These are phyloP conservation scores for Porphyrio hochstetteri DNA, from an alignment of 2,113 vertebrate genomes.

Conservation along the genomic window DNA sequence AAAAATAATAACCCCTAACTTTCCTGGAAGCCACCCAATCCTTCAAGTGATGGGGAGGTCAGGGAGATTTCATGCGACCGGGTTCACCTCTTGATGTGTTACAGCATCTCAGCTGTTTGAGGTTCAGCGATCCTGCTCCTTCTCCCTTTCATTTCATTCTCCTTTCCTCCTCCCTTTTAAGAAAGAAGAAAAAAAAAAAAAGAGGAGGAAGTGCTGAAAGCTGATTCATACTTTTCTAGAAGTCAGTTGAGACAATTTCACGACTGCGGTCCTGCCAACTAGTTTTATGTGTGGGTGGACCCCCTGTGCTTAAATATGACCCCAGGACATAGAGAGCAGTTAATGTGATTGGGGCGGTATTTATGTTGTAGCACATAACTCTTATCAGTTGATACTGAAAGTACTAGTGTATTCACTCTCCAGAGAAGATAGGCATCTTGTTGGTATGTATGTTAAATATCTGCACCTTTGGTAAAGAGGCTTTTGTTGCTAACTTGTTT, in stretches of 20 bases:
- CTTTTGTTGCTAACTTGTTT: neutral
- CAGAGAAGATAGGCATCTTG: neutral
- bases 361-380: neutral
- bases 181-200: neutral
- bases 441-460: neutral
- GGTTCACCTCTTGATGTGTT: neutral
- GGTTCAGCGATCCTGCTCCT: neutral
- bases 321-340: neutral
- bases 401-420: neutral
- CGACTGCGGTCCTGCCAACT: neutral
- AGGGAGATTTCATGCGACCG: neutral
- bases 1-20: neutral
- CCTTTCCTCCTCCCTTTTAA: neutral
- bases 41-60: neutral
- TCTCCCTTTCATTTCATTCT: neutral
- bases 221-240: constrained; percentile 19
- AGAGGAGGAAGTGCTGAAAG: neutral
- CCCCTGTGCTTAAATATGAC: neutral
- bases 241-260: neutral
- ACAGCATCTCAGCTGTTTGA: neutral
- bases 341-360: neutral
- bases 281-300: neutral
- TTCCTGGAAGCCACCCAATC: neutral
- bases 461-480: neutral
- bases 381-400: neutral